Evolutionary conservation across 2,888 invertebrate genomes (phyloP).

Genomic region (Hydrotaea diabolus): DNA sequence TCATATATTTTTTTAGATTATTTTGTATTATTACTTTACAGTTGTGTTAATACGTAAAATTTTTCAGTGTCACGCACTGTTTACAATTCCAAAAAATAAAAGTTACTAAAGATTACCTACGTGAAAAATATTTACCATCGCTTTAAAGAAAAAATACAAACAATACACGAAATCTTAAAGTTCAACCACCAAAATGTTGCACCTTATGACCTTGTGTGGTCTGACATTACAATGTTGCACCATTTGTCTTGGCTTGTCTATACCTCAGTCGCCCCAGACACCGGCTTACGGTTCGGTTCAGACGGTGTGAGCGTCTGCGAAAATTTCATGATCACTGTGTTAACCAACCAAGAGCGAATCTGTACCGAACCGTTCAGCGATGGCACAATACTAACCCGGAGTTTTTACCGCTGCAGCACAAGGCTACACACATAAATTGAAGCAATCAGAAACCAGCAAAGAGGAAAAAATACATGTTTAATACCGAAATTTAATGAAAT

Average conservation of each 20-base stretch:
- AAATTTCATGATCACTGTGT: too few relatives aligned
- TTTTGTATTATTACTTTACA: background rate
- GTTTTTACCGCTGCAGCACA: background rate
- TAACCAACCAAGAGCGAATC: background rate
- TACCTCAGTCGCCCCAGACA: background rate
- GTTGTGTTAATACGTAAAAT: background rate
- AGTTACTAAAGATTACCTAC: constrained; percentile 20
- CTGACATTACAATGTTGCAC: constrained; percentile 54
- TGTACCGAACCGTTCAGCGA: background rate
- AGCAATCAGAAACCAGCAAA: background rate
- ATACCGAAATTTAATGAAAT: constrained; percentile 35
- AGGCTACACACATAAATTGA: background rate
- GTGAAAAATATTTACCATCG: background rate
- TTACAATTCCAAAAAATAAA: constrained; percentile 16
- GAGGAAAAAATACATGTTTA: background rate
- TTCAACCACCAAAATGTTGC: constrained; percentile 42
- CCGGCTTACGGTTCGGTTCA: background rate
- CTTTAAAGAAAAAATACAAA: background rate
- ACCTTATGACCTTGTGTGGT: constrained; percentile 54
- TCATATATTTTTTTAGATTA: too few relatives aligned
- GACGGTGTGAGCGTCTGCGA: too few relatives aligned
- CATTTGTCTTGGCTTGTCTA: background rate
- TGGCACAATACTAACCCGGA: background rate
- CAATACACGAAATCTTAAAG: constrained; percentile 29
- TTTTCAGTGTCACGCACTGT: constrained; percentile 60